Conservation (phyloP, 2,888 invertebrate genomes). For the Drosophila anomelani region DNA sequence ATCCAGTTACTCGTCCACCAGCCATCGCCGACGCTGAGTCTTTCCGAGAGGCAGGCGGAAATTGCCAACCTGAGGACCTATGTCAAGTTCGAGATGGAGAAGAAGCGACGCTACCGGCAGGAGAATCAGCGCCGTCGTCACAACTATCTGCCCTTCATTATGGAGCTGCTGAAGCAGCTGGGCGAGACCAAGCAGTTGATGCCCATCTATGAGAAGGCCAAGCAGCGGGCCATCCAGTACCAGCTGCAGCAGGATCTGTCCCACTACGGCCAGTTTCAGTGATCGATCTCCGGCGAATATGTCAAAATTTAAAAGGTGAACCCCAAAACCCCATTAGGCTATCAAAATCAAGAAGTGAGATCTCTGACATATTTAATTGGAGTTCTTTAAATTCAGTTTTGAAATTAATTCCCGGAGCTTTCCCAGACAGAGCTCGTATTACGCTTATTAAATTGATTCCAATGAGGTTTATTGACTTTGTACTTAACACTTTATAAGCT, state of each 20-base stretch:
- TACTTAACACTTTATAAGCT: not conserved
- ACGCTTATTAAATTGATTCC: not conserved
- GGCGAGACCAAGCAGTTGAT: slow-evolving; percentile 96
- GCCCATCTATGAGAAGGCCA: slow-evolving; percentile 95
- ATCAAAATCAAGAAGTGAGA: not conserved
- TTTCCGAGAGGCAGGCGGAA: slow-evolving; percentile 89
- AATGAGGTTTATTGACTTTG: not conserved
- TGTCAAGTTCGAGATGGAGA: slow-evolving; percentile 94
- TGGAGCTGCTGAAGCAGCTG: slow-evolving; percentile 95
- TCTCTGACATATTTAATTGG: not conserved
- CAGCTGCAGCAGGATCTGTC: slow-evolving; percentile 5
- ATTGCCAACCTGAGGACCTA: slow-evolving; percentile 90
- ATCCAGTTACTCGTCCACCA: slow-evolving; percentile 87
- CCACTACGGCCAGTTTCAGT: not conserved
- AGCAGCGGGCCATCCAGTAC: slow-evolving; percentile 86
- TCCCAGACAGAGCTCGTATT: not conserved
- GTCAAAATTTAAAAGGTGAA: not conserved
- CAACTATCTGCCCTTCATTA: slow-evolving; percentile 98
- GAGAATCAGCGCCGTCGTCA: slow-evolving; percentile 97
- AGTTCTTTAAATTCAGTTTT: not conserved
- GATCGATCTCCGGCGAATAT: not conserved
- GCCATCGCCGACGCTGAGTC: slow-evolving; percentile 86
- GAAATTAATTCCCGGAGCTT: too few relatives aligned
- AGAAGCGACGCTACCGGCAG: slow-evolving; percentile 90
- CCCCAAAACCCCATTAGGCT: not conserved